Conservation (phyloP, 2,888 invertebrate genomes). For the Schrankia costaestrigalis region DNA sequence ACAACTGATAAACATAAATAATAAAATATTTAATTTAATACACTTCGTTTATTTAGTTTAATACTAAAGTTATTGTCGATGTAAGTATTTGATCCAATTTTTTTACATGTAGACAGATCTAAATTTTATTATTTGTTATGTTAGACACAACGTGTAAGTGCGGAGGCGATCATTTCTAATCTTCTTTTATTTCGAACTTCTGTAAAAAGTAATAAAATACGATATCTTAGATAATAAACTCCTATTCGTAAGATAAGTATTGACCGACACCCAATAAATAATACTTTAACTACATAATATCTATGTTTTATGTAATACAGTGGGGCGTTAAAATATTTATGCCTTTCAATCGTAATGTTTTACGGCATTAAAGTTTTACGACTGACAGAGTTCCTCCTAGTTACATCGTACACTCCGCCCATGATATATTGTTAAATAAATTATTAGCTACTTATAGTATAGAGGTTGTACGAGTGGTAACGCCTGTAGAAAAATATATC, state of each 20-base stretch:
- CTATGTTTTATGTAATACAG: slow-evolving; percentile 29
- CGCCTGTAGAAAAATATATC: no score
- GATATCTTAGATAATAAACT: slow-evolving; percentile 24
- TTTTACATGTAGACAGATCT: no score
- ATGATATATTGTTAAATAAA: no score
- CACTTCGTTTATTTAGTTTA: no score
- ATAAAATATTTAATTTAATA: no score
- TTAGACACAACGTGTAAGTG: no score
- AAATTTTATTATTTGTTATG: no score
- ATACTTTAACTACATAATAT: slow-evolving; percentile 25
- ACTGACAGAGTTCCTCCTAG: slow-evolving; percentile 17
- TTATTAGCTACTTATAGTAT: no score
- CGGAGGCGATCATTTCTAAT: slow-evolving; percentile 1
- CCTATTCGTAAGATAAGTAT: slow-evolving; percentile 20
- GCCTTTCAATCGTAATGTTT: slow-evolving; percentile 37
- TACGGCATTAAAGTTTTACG: slow-evolving; percentile 35
- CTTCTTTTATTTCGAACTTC: slow-evolving; percentile 14
- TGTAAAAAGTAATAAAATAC: slow-evolving; percentile 25
- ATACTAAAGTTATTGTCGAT: no score
- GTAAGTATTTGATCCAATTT: no score
- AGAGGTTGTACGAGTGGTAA: no score
- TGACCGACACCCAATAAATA: slow-evolving; percentile 30
- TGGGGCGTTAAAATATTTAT: slow-evolving; percentile 36
- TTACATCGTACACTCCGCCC: slow-evolving; percentile 15
- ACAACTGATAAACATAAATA: no score